Evolutionary conservation across 2,113 vertebrate species (phyloP).

Genomic region (Pica pica): DNA sequence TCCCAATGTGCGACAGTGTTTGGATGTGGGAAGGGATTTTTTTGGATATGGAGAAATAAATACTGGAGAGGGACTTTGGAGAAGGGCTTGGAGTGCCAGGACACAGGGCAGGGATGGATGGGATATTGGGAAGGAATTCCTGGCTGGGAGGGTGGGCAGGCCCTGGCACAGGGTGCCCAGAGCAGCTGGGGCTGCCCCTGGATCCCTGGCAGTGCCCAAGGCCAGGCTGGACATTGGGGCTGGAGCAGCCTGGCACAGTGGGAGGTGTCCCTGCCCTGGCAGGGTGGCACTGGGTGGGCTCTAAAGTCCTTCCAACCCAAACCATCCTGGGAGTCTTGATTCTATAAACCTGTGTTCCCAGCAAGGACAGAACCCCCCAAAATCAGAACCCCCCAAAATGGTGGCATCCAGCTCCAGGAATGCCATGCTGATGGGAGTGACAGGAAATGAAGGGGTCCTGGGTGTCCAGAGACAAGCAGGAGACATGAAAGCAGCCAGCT

Average conservation of each 20-base stretch:
- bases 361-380: not conserved
- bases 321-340: not conserved
- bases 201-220: not conserved
- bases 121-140: not conserved
- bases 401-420: not conserved
- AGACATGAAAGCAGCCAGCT: constrained; percentile 34
- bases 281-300: not conserved
- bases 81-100: not conserved
- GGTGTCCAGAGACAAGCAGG: not conserved
- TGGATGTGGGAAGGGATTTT: not conserved
- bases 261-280: not conserved
- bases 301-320: not conserved
- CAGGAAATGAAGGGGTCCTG: not conserved
- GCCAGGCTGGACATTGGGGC: accelerated
- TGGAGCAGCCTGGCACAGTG: accelerated
- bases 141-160: accelerated
- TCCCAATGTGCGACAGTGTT: not conserved
- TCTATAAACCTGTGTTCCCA: not conserved
- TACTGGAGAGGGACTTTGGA: not conserved
- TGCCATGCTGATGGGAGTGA: not conserved
- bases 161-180: not conserved
- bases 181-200: not conserved
- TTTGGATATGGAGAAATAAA: accelerated
- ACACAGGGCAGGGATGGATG: not conserved
- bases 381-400: not conserved